Evolutionary conservation across 2,797 vertebrate species (phyloP), one percentile per base, ranked within the genome.

Genomic region (Bradypodion pumilum): DNA sequence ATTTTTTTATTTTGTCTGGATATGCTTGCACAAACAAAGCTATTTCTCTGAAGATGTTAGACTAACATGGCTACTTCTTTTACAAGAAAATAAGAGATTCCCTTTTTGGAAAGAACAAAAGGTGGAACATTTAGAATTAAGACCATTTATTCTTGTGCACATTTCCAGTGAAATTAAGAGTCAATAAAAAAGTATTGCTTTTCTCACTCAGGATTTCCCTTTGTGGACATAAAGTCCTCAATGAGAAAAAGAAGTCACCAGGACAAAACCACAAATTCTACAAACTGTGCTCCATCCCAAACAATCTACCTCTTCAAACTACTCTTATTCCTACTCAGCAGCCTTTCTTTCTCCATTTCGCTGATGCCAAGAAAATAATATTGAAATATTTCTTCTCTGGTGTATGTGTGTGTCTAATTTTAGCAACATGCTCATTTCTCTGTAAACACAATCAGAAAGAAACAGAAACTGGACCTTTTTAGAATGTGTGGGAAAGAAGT

Each of bases 401-500:
- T 44, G 60, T 13, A n/a, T n/a, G n/a, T n/a, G n/a, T n/a, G n/a
- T n/a, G n/a, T 75, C 81, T 65, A 63, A 75, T 82, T 82, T 81
- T 42, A 82, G 72, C 72, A 82, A 21, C 37, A 29, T 66, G 42
- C 74, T 49, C 62, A 75, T 63, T 82, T 74, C 42, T 35, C 72
- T 32, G 68, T 72, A 81, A 44, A 73, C 68, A 72, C 52, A 81
- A 81, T 81, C 62, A 73, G 44, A 81, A 40, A 37, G 52, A 73
- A 79, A 73, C 37, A 73, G 68, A 62, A 68, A 66, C 15, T 72
- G 40, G 80, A 23, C 52, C 44, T 32, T 60, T 69, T 81, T 81
- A n/a, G n/a, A n/a, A n/a, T n/a, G n/a, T 60, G 44, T 23, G 29
- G 19, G 29, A 42, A 23, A 19, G 32, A 66, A 66, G 23, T 23